Conservation (phyloP, 2,797 vertebrate species). For the Brotula barbata region DNA sequence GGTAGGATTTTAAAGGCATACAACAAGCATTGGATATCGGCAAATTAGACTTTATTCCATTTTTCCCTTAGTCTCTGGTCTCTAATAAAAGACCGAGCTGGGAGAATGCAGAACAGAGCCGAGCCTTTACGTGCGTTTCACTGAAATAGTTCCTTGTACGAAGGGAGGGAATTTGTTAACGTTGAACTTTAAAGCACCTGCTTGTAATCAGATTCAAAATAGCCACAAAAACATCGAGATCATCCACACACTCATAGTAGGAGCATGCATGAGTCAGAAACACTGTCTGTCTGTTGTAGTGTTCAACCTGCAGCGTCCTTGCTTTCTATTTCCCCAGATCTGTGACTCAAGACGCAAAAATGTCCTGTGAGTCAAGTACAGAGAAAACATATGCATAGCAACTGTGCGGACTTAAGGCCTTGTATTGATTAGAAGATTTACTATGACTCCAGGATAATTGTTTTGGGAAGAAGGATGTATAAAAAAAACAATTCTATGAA, state of each 20-base stretch:
- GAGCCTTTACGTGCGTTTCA: conserved; percentile 46
- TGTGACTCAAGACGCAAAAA: conserved; percentile 76
- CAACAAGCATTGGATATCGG: no score
- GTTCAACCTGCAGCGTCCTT: conserved; percentile 52
- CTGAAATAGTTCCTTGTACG: conserved; percentile 37
- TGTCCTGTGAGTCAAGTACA: conserved; percentile 69
- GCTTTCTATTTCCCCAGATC: conserved; percentile 57
- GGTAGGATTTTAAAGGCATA: no score
- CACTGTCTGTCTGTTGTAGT: conserved; percentile 49
- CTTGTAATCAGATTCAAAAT: conserved; percentile 61
- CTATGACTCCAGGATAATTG: conserved; percentile 63
- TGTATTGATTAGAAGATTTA: conserved; percentile 73
- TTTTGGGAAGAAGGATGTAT: conserved; percentile 60
- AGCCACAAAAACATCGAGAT: conserved; percentile 21
- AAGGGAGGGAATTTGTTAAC: conserved; percentile 44
- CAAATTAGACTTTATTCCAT: no score
- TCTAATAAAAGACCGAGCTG: no score
- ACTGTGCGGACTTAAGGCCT: conserved; percentile 69
- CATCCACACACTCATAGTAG: conserved; percentile 50
- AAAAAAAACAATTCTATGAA: conserved; percentile 54
- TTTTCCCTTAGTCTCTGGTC: no score
- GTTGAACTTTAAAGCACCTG: conserved; percentile 51
- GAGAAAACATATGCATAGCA: conserved; percentile 73
- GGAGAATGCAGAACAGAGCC: conserved; percentile 47
- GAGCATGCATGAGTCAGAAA: conserved; percentile 68